Evolutionary conservation across 2,888 invertebrate genomes (phyloP).

Genomic region (Phaedon cochleariae): DNA sequence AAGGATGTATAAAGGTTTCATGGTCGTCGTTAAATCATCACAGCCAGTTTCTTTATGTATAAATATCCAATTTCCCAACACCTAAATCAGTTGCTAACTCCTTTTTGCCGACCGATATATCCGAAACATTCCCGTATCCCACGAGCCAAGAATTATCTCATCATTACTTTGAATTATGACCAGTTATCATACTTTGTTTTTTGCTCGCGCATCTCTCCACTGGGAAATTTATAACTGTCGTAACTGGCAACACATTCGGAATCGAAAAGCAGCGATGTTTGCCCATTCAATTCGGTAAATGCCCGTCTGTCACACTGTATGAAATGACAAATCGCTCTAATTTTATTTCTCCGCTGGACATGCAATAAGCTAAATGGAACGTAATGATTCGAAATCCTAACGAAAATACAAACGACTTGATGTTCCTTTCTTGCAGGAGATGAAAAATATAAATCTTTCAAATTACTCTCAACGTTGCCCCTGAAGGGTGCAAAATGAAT

Average conservation of each 20-base stretch:
- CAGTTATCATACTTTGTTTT: conserved; percentile 19
- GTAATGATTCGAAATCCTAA: conserved; percentile 34
- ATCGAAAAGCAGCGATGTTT: conserved; percentile 44
- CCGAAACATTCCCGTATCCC: conserved; percentile 11
- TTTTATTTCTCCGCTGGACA: conserved; percentile 46
- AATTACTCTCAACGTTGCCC: conserved; percentile 28
- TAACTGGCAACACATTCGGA: conserved; percentile 37
- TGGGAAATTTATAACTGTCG: conserved; percentile 40
- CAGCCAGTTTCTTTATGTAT: neutral
- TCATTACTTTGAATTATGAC: conserved; percentile 16
- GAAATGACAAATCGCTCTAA: conserved; percentile 49
- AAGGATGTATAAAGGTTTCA: neutral
- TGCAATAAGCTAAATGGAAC: conserved; percentile 39
- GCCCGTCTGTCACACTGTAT: conserved; percentile 47
- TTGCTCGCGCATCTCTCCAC: conserved; percentile 10
- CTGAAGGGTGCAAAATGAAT: neutral
- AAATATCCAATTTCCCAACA: neutral
- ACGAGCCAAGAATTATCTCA: conserved; percentile 10
- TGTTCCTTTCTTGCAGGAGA: conserved; percentile 31
- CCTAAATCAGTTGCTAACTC: neutral
- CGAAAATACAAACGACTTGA: conserved; percentile 31
- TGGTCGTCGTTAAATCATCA: neutral
- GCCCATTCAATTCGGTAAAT: conserved; percentile 47
- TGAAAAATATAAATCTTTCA: conserved; percentile 33
- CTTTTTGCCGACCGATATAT: neutral